Conservation (phyloP, 2,113 vertebrate species). For the Grantiella picta region DNA sequence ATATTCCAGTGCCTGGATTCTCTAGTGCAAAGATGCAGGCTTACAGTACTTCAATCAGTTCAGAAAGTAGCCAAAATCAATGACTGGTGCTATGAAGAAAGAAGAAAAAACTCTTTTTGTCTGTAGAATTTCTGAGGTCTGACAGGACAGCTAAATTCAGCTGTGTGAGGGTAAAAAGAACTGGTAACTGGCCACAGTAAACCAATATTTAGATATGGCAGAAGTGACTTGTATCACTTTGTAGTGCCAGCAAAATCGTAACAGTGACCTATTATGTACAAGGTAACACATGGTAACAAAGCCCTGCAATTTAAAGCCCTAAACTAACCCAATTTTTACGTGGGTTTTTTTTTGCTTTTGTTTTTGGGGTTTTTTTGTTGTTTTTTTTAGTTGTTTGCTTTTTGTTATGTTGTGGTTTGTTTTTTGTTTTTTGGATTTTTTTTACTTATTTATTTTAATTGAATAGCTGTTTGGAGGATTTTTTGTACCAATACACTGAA, state of each 20-base stretch:
- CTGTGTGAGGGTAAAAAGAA: rapidly evolving
- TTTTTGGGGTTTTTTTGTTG: no score
- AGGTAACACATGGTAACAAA: background rate
- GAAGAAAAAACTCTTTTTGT: background rate
- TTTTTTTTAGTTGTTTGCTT: no score
- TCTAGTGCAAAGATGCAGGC: background rate
- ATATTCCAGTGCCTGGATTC: background rate
- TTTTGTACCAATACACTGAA: background rate
- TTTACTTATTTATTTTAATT: background rate
- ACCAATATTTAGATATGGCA: rapidly evolving
- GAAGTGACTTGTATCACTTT: background rate
- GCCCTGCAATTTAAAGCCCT: no score
- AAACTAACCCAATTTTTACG: background rate
- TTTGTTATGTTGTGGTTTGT: no score
- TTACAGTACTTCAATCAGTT: background rate
- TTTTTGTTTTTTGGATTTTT: no score
- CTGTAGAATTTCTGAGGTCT: background rate
- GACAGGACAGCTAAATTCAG: background rate
- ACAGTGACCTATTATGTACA: no score
- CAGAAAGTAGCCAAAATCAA: background rate
- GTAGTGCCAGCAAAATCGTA: background rate
- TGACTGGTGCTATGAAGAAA: background rate
- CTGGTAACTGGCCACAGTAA: background rate
- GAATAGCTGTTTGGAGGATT: background rate
- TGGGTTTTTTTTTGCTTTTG: background rate